These are phyloP conservation scores for Leptinotarsa tumamoca DNA, from an alignment of 2,888 invertebrate species.

Conservation along the genomic window DNA sequence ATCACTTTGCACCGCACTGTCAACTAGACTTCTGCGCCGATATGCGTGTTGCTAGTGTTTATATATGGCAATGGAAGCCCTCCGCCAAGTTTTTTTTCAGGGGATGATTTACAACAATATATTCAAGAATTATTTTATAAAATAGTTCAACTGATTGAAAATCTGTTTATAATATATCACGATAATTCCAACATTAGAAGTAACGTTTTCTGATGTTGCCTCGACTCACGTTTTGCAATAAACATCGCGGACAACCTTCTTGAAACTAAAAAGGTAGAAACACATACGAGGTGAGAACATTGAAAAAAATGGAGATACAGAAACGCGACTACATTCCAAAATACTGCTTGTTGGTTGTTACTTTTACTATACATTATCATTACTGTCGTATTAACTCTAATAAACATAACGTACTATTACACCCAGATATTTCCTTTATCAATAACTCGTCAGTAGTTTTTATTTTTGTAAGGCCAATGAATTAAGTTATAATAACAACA, in stretches of 20 bases:
- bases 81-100: no score
- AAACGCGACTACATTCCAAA: conserved; percentile 1
- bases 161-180: no score
- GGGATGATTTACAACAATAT: no score
- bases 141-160: no score
- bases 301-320: background rate
- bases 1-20: no score
- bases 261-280: background rate
- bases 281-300: background rate
- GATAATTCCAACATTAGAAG: no score
- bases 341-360: background rate
- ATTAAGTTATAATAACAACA: background rate
- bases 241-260: background rate
- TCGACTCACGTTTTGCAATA: no score
- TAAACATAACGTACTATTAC: conserved; percentile 2
- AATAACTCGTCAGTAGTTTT: background rate
- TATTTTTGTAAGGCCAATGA: conserved; percentile 2
- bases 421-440: background rate
- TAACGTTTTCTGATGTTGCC: no score
- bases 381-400: conserved; percentile 6
- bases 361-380: conserved; percentile 19
- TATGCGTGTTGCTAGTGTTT: no score
- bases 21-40: no score
- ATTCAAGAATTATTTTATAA: no score
- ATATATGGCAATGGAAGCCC: no score